Evolutionary conservation across 2,113 vertebrate genomes (phyloP).

Genomic region (Python bivittatus): DNA sequence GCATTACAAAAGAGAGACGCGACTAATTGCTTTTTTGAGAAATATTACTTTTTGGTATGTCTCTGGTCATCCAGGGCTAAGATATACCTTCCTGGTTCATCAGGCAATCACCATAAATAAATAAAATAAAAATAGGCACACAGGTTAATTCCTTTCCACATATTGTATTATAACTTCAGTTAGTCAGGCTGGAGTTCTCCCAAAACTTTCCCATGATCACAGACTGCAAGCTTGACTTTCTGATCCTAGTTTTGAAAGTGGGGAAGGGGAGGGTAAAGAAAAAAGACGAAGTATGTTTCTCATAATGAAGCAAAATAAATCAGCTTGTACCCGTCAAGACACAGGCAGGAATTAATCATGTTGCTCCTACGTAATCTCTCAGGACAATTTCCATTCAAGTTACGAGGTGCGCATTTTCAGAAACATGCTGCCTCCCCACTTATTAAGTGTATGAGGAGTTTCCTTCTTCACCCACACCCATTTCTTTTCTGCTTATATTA

Average conservation of each 20-base stretch:
- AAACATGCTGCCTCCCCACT: constrained; percentile 36
- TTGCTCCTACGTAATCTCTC: constrained; percentile 21
- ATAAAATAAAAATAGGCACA: background rate
- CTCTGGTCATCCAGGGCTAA: background rate
- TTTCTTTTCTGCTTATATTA: constrained; percentile 9
- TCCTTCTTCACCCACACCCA: background rate
- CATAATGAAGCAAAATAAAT: constrained; percentile 50
- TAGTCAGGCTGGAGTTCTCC: constrained; percentile 32
- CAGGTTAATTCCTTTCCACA: constrained; percentile 22
- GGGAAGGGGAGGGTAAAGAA: constrained; percentile 25
- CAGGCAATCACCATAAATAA: background rate
- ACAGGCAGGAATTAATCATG: constrained; percentile 21
- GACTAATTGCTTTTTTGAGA: background rate
- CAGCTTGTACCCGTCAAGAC: constrained; percentile 6
- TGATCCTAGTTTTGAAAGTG: constrained; percentile 4
- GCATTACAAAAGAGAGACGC: background rate
- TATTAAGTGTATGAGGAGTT: constrained; percentile 30
- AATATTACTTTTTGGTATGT: background rate
- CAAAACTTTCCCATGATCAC: constrained; percentile 36
- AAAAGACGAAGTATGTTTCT: constrained; percentile 23
- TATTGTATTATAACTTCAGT: constrained; percentile 20
- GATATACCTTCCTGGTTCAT: background rate
- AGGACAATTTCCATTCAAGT: constrained; percentile 7
- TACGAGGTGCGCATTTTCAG: constrained; percentile 25
- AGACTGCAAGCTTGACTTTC: background rate